phyloP scores from a whole-genome alignment of 2,888 invertebrate genomes.

The Meghimatium bilineatum region DNA sequence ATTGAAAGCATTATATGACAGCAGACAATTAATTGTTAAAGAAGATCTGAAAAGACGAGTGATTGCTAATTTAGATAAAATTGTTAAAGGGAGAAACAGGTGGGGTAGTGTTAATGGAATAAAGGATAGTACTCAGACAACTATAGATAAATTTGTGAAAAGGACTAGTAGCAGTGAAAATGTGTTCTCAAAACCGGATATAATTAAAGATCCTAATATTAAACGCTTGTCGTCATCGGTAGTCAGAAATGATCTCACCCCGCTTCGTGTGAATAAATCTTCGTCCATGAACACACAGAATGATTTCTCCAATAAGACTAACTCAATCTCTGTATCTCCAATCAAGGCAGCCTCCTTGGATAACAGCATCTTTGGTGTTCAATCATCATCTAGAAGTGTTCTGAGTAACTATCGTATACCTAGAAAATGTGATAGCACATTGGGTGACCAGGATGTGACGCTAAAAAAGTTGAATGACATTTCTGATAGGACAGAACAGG shows the following conservation, averaged over 20 bases:
- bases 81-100: conserved; percentile 26
- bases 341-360: conserved; percentile 55
- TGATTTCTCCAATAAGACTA: conserved; percentile 41
- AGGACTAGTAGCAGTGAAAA: conserved; percentile 37
- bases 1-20: conserved; percentile 48
- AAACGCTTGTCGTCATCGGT: conserved; percentile 6
- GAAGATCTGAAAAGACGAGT: conserved; percentile 52
- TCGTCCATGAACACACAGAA: conserved; percentile 18
- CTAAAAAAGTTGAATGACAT: not conserved
- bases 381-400: conserved; percentile 53
- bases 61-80: conserved; percentile 50
- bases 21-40: conserved; percentile 52
- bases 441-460: not conserved
- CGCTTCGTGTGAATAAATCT: conserved; percentile 45
- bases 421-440: conserved; percentile 46
- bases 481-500: not conserved
- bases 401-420: conserved; percentile 55
- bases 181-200: conserved; percentile 38
- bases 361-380: conserved; percentile 54
- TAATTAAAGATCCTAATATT: conserved; percentile 11
- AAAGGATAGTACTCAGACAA: conserved; percentile 25
- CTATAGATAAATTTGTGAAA: conserved; percentile 40
- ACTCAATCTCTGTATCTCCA: conserved; percentile 64
- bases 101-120: conserved; percentile 13
- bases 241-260: conserved; percentile 29